Base-by-base conservation (phyloP, 2,113 vertebrate genomes). In the Sylvilagus bachmani region DNA sequence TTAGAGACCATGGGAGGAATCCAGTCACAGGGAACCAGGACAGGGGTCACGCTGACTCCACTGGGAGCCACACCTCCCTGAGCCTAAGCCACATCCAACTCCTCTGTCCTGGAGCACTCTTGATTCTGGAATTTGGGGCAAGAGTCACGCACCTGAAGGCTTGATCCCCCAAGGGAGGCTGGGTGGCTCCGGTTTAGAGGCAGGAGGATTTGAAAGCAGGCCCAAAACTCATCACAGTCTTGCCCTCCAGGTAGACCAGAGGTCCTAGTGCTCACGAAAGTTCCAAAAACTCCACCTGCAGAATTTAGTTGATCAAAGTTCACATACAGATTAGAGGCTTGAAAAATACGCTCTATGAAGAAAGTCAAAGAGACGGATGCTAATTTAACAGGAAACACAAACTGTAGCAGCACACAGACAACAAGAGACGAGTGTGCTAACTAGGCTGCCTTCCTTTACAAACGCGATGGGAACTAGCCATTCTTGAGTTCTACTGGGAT, bases 391-490 rank as follows among this genome's bases (percentile, higher is more conserved):
- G 61, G 36, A 84, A 64, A 88, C 89, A 94, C 69, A 92, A 55
- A 53, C 27, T 13, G 55, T 93, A 93, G 74, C 27, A 92, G 70
- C 10, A 79, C 31, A 10, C 38, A 58, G 10, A 27, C 64, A 38
- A 70, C 79, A 90, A 44, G 66, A 93, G n/a, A 86, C 31, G 55
- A 86, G 55, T 74, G 75, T 90, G 71, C 95, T 97, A 96, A 97
- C 97, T 89, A 97, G 93, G 86, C 69, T 83, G 95, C 96, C 85
- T 90, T 92, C 61, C 29, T 87, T 84, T 67, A 77, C 90, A 62
- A 64, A 93, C 78, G 96, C 51, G 29, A 90, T 69, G 44, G 83
- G 86, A 94, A 92, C 93, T 87, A 93, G 93, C 94, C 92, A 71
- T 96, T 95, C 93, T 79, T 84, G 36, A 82, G 24, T 58, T 88